These are phyloP conservation scores for Ochropleura leucogaster DNA, from an alignment of 2,888 invertebrate species.

Conservation along the genomic window DNA sequence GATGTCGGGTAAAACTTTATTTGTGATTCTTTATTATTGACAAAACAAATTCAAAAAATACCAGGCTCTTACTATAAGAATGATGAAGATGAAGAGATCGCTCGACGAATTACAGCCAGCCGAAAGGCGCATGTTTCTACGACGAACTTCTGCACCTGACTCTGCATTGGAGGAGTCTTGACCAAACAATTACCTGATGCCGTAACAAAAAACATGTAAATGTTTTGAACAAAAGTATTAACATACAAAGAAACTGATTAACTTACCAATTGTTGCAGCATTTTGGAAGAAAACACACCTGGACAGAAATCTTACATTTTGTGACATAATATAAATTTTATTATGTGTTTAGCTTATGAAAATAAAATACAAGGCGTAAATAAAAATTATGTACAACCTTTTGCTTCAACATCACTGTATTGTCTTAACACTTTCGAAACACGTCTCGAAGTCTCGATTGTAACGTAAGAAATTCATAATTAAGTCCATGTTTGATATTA, in stretches of 20 bases:
- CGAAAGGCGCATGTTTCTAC: conserved; percentile 28
- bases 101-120: conserved; percentile 56
- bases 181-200: conserved; percentile 80
- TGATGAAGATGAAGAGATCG: conserved; percentile 73
- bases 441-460: conserved; percentile 76
- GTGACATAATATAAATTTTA: conserved; percentile 83
- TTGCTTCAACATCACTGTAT: conserved; percentile 80
- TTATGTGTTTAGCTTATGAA: conserved; percentile 83
- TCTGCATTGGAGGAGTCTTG: conserved; percentile 31
- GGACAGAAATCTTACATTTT: conserved; percentile 77
- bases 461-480: conserved; percentile 74
- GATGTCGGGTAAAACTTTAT: conserved; percentile 77
- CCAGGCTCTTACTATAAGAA: conserved; percentile 88
- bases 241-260: conserved; percentile 76
- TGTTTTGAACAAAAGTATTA: conserved; percentile 68
- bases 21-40: conserved; percentile 83
- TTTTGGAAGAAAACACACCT: conserved; percentile 74
- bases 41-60: conserved; percentile 88
- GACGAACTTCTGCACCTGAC: conserved; percentile 34
- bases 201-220: conserved; percentile 72
- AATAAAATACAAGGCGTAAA: conserved; percentile 86
- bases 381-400: conserved; percentile 88
- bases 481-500: conserved; percentile 74
- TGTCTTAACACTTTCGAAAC: conserved; percentile 82
- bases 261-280: conserved; percentile 81